These are phyloP conservation scores for Ormyrus pomaceus DNA, from an alignment of 2,888 invertebrate genomes.

Conservation along the genomic window DNA sequence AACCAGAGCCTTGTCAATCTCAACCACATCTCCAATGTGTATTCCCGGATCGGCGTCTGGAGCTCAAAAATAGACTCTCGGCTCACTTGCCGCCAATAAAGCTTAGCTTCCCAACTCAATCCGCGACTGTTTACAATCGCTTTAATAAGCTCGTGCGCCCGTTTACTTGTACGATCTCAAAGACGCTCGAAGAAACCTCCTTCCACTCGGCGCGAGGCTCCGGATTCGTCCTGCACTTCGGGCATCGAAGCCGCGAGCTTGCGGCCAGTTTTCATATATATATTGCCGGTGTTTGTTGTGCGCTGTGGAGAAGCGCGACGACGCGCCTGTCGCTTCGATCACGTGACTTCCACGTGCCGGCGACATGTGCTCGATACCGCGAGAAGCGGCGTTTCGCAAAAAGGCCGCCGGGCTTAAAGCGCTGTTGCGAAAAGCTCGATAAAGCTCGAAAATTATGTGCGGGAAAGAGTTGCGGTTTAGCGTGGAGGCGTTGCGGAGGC, in stretches of 20 bases:
- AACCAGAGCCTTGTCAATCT: too few species aligned
- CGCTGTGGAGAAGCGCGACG: not conserved
- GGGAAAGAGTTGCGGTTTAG: too few species aligned
- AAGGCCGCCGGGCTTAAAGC: too few species aligned
- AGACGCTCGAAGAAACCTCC: too few species aligned
- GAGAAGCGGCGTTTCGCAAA: conserved; percentile 1
- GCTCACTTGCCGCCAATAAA: not conserved
- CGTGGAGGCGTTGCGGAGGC: too few species aligned
- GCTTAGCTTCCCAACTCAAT: not conserved
- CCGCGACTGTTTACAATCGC: conserved; percentile 13
- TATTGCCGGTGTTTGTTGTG: conserved; percentile 43
- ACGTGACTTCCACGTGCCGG: conserved; percentile 66
- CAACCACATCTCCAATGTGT: too few species aligned
- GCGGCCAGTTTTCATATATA: not conserved
- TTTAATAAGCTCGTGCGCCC: not conserved
- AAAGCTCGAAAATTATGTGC: too few species aligned
- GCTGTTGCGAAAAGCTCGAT: too few species aligned
- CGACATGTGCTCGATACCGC: conserved; percentile 60
- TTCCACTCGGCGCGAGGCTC: too few species aligned
- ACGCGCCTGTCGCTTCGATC: conserved; percentile 60
- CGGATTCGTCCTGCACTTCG: too few species aligned
- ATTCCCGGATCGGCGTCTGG: too few species aligned
- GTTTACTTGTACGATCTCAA: too few species aligned
- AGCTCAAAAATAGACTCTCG: conserved; percentile 11
- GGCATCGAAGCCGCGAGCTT: not conserved